A percentile compares a stretch with the other conserved stretches of the same genome.
Evolutionary conservation across 2,888 invertebrate species (phyloP).

Genomic region (Halocaridina rubra): DNA sequence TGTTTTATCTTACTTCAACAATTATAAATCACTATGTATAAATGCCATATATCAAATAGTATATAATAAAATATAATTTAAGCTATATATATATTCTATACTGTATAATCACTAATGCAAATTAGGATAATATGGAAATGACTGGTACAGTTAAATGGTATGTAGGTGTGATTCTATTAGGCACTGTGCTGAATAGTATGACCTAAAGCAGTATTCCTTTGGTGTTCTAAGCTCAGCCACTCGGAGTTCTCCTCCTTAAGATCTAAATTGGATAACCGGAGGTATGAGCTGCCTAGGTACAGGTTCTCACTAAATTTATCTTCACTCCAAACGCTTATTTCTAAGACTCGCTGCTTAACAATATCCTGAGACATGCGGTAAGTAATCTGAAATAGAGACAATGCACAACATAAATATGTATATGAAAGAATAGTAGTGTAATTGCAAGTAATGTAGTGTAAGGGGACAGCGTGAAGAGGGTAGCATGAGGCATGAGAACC

Average conservation of each 20-base stretch:
- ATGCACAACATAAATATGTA: too few species aligned
- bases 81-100: not conserved
- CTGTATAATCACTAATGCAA: not conserved
- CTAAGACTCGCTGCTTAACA: constrained; percentile 80
- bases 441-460: too few species aligned
- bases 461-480: too few species aligned
- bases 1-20: not conserved
- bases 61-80: not conserved
- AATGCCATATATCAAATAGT: not conserved
- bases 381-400: constrained; percentile 78
- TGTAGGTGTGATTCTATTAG: constrained; percentile 4
- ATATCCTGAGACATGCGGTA: constrained; percentile 87
- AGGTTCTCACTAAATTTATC: constrained; percentile 76
- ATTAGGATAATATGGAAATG: not conserved
- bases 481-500: too few species aligned
- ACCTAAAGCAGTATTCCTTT: constrained; percentile 53
- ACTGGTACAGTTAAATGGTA: not conserved
- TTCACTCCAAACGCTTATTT: constrained; percentile 95
- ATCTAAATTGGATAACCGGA: constrained; percentile 80
- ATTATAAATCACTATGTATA: not conserved
- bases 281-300: constrained; percentile 90
- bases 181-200: constrained; percentile 54
- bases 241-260: constrained; percentile 82
- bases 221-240: constrained; percentile 80
- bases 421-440: too few species aligned